Evolutionary conservation across 2,888 invertebrate species (phyloP).

Genomic region (Stenodema calcarata): DNA sequence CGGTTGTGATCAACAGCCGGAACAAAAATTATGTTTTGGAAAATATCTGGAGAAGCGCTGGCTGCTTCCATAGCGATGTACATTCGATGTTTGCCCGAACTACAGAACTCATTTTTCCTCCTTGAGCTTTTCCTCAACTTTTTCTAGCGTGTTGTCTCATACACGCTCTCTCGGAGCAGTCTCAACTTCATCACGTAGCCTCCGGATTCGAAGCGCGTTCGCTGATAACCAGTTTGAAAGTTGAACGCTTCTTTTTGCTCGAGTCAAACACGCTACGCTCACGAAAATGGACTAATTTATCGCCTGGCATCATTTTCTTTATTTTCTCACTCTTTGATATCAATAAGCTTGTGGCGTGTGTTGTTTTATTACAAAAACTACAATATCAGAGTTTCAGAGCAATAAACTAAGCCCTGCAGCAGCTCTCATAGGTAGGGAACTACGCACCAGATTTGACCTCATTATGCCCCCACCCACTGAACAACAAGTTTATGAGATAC

Average conservation of each 20-base stretch:
- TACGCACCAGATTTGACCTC: no score
- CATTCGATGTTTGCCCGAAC: neutral
- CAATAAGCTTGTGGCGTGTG: neutral
- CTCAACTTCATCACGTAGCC: neutral
- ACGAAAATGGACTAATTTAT: neutral
- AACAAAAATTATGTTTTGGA: no score
- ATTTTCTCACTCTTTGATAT: neutral
- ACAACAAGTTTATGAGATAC: no score
- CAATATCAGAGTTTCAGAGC: no score
- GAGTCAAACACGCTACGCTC: neutral
- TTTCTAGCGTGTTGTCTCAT: conserved; percentile 39
- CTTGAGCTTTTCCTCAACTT: neutral
- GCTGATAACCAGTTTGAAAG: conserved; percentile 38
- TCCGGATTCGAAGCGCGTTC: neutral
- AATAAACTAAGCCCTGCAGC: no score
- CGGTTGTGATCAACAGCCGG: no score
- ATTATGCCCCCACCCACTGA: no score
- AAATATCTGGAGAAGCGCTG: no score
- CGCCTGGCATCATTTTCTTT: neutral
- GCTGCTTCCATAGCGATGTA: neutral
- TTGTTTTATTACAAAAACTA: neutral
- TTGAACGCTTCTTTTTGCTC: conserved; percentile 16
- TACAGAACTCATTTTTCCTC: conserved; percentile 7
- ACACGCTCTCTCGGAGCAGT: neutral
- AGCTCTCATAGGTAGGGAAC: no score